Evolutionary conservation across 2,888 invertebrate genomes (phyloP), one percentile per base, ranked within the genome.

Genomic region (Chymomyza procnemis): DNA sequence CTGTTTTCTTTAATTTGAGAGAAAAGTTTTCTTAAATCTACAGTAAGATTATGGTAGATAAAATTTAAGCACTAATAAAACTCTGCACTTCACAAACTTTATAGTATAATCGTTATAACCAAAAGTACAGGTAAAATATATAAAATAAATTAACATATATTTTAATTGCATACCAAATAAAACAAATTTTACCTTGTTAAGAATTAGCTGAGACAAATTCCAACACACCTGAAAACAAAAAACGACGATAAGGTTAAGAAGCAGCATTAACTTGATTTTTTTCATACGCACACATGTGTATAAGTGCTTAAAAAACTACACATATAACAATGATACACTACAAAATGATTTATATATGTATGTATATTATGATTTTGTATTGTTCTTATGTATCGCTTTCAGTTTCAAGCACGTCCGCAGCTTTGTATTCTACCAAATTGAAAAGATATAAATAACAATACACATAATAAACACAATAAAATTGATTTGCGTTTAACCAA

Each of bases 241-340:
- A 58, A 58, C 58, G 34, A 21, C 22, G 46, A 21, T 62, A 46
- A 62, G 62, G 62, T 55, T 55, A 62, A 54, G 21, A 54, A 16
- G 54, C 54, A 19, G 46, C 62, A 62, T 62, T 54, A 62, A 62
- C 62, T 62, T 62, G 62, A 55, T 57, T 57, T 57, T 60, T 12
- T 60, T 60, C 26, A 48, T 47, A 48, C n/a, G 14, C 34, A 34
- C 50, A 16, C 50, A 19, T 1, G 9, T 6, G 0, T 48, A 21
- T 56, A 26, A 21, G n/a, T 12, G 12, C 34, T 41, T 1, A 2
- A 41, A 12, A 41, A 41, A 41, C 12, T 41, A 5, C 1, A 41
- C 34, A 41, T 41, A 9, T 9, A 14, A 41, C 34, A 12, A 58
- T 14, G 18, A 3, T 9, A 21, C 12, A 56, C 30, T 46, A 54